Conservation (phyloP, 2,113 vertebrate species). For the Eleginops maclovinus region DNA sequence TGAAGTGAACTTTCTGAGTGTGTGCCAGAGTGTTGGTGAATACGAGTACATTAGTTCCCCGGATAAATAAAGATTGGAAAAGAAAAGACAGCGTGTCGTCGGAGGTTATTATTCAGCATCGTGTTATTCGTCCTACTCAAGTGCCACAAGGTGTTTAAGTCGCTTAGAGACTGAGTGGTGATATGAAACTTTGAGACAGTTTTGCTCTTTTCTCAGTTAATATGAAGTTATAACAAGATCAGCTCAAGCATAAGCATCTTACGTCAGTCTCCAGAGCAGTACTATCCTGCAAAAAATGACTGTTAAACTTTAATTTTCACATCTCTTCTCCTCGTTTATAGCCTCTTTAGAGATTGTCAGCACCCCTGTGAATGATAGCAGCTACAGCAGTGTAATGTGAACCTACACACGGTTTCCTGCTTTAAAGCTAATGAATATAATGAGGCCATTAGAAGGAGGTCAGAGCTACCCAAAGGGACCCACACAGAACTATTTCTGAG, state of each 20-base stretch:
- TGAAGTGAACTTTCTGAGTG: conserved; percentile 48
- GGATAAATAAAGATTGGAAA: conserved; percentile 31
- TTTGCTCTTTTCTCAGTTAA: no score
- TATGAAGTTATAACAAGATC: neutral
- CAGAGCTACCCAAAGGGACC: conserved; percentile 48
- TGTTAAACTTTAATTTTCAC: no score
- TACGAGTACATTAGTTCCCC: conserved; percentile 28
- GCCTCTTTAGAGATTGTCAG: neutral
- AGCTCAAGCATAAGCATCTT: neutral
- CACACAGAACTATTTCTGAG: conserved; percentile 28
- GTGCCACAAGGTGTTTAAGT: neutral
- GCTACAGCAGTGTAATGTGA: neutral
- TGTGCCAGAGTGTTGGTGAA: conserved; percentile 32
- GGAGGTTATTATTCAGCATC: conserved; percentile 16
- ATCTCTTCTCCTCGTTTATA: no score
- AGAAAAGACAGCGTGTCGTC: neutral
- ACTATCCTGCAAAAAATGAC: neutral
- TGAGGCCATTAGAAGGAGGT: conserved; percentile 62
- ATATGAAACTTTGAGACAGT: no score
- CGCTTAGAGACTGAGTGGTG: no score
- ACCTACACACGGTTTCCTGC: conserved; percentile 26
- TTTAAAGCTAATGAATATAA: conserved; percentile 49
- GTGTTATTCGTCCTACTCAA: neutral
- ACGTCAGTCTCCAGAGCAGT: neutral
- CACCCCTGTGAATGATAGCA: neutral